Conservation (phyloP, 2,888 invertebrate genomes). For the Tachina lurida region DNA sequence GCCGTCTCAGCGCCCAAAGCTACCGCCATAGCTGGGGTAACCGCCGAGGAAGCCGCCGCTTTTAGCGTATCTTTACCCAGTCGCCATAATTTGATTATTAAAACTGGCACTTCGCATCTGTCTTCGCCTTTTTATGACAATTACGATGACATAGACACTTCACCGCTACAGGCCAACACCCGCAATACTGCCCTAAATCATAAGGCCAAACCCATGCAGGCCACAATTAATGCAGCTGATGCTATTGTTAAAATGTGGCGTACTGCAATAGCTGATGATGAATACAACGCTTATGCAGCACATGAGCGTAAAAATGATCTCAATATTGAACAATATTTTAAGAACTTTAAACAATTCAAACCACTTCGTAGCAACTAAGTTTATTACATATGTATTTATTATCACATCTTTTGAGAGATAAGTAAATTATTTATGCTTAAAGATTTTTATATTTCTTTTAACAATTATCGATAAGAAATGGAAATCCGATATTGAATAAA, state of each 20-base stretch:
- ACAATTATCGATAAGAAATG: background rate
- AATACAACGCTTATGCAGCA: constrained; percentile 67
- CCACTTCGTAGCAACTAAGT: constrained; percentile 42
- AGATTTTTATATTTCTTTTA: background rate
- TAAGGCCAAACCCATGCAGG: constrained; percentile 62
- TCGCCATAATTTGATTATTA: constrained; percentile 79
- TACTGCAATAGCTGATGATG: constrained; percentile 78
- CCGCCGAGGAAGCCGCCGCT: constrained; percentile 80
- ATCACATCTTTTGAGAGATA: constrained; percentile 50
- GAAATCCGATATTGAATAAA: constrained; percentile 14
- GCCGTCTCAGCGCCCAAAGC: constrained; percentile 89
- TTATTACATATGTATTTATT: constrained; percentile 4
- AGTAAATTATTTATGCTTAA: constrained; percentile 64
- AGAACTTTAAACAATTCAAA: constrained; percentile 50
- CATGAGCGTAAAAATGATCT: constrained; percentile 57
- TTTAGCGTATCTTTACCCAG: constrained; percentile 80
- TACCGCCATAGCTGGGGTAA: constrained; percentile 89
- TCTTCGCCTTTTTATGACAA: constrained; percentile 72
- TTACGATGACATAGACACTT: constrained; percentile 74
- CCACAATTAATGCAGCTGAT: constrained; percentile 61
- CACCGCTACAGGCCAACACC: constrained; percentile 69
- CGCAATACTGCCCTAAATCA: constrained; percentile 69
- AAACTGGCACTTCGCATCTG: constrained; percentile 72
- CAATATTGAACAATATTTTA: constrained; percentile 46
- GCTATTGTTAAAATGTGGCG: constrained; percentile 77